phyloP scores from a whole-genome alignment of 2,113 vertebrate genomes.

The Esox niger region DNA sequence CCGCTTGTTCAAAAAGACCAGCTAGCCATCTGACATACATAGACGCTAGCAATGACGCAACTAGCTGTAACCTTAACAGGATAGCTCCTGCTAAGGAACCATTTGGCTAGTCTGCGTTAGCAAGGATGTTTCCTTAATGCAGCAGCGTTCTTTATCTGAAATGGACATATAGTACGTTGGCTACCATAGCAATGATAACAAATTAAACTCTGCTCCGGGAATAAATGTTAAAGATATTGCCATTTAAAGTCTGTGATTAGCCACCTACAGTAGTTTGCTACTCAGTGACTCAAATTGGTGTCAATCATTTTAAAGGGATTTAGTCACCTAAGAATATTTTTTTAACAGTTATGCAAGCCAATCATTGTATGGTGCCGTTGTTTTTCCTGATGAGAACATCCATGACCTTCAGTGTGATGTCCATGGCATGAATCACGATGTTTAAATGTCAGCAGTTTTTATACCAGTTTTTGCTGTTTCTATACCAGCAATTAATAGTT shows the following conservation, averaged over 20 bases:
- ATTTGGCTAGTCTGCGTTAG: neutral
- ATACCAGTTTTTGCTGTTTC: neutral
- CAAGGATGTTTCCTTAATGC: neutral
- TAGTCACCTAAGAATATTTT: neutral
- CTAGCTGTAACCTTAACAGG: neutral
- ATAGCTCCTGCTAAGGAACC: neutral
- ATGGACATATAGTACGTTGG: neutral
- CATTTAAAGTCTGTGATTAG: too few relatives aligned
- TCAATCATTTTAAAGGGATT: neutral
- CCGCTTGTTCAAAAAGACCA: too few relatives aligned
- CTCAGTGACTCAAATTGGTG: neutral
- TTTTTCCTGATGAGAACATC: neutral
- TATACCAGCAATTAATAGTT: neutral
- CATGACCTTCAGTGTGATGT: constrained; percentile 55
- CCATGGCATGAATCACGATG: constrained; percentile 1
- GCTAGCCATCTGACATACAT: too few relatives aligned
- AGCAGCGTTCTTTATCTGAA: neutral
- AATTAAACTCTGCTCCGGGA: too few relatives aligned
- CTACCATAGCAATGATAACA: too few relatives aligned
- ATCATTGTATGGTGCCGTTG: neutral
- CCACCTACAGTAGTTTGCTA: too few relatives aligned
- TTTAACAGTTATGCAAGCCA: neutral
- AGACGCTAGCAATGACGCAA: too few relatives aligned
- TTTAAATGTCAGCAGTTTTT: neutral
- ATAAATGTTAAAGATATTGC: too few relatives aligned